These are phyloP conservation scores for Marronus borbonicus DNA, from an alignment of 2,888 invertebrate genomes.

Conservation along the genomic window DNA sequence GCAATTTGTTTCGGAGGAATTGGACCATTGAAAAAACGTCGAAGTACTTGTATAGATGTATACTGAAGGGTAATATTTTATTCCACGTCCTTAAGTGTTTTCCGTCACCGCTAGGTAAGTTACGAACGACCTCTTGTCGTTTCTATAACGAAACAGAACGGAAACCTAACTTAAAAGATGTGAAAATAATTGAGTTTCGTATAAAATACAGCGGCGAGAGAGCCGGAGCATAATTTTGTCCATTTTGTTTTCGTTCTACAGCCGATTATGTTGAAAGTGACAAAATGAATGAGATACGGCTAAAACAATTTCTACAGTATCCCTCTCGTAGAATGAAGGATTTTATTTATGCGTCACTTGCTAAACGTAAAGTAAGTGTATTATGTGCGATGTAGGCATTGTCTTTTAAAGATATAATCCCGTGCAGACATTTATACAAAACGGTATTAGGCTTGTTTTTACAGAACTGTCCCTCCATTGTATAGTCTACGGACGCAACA, in stretches of 20 bases:
- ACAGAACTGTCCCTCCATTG: conserved; percentile 47
- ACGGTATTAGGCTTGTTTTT: conserved; percentile 52
- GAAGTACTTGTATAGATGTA: too few species aligned
- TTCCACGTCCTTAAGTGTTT: too few species aligned
- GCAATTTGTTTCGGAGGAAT: too few species aligned
- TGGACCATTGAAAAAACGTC: too few species aligned
- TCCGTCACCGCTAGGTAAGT: too few species aligned
- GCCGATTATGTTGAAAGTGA: conserved; percentile 13
- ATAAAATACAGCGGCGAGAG: neutral
- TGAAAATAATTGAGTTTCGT: too few species aligned
- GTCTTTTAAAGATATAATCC: conserved; percentile 53
- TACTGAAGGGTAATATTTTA: too few species aligned
- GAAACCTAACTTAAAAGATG: too few species aligned
- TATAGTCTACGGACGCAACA: conserved; percentile 48
- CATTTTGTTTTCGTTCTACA: neutral
- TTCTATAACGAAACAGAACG: too few species aligned
- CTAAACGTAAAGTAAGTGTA: conserved; percentile 47
- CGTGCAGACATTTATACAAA: conserved; percentile 56
- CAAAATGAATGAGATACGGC: conserved; percentile 10
- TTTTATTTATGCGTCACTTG: conserved; percentile 44
- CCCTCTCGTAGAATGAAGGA: conserved; percentile 23
- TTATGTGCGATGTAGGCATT: conserved; percentile 44
- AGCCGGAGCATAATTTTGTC: conserved; percentile 5
- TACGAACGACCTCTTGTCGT: too few species aligned
- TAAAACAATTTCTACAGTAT: conserved; percentile 33